Evolutionary conservation across 2,888 invertebrate genomes (phyloP), one percentile per base, ranked within the genome.

Genomic region (Blastobasis lacticolella): DNA sequence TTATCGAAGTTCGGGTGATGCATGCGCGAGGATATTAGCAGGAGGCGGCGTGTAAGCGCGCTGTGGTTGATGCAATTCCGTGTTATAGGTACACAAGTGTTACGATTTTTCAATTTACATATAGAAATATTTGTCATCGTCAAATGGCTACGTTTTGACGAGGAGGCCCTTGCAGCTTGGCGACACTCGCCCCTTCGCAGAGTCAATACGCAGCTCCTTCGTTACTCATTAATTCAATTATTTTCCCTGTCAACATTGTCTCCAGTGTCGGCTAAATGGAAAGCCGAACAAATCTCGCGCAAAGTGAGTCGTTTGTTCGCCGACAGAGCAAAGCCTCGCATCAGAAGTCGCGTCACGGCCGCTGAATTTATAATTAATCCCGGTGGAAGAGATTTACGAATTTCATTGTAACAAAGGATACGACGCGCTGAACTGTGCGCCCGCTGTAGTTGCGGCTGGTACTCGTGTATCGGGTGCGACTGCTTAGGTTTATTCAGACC

Each of bases 361-460:
- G 51, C 53, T 58, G 68, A 67, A 69, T 71, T 63, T 63, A 62
- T 68, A 71, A 70, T 72, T 66, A 71, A 67, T 67, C 69, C 59
- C 46, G 51, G 50, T 37, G 49, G 54, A 52, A 52, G 56, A 58
- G 58, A 59, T 57, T 54, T 49, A 44, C 50, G 53, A 53, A 50
- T 50, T 50, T 53, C 50, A 50, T 45, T 53, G 49, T 50, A 45
- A 37, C 44, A 23, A 23, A 23, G 23, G 23, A 23, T 23, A 23
- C 23, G 23, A 23, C 23, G 23, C 23, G 23, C 23, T 23, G 23
- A 23, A 23, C 23, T 23, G 23, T 3, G 23, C 23, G 23, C 23
- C 23, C 23, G 23, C 23, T 23, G 23, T 23, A 23, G 23, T 23
- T 23, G 23, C 23, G 23, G 23, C 23, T 1, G 23, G 23, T 23